Evolutionary conservation across 35 echinoderm and acorn worm genomes (phyloP).

Genomic region (Apostichopus californicus): DNA sequence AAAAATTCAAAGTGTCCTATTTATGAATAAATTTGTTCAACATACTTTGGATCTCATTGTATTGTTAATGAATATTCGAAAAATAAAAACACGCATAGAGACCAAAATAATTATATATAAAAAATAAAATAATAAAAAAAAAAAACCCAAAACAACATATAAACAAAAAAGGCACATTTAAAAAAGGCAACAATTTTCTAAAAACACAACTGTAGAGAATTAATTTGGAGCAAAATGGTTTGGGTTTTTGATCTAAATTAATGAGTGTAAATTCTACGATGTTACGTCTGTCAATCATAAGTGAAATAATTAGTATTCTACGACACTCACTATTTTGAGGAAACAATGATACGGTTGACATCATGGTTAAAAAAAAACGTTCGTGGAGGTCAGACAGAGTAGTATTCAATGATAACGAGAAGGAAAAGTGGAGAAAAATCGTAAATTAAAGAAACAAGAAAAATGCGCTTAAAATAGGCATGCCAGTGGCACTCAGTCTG

Average conservation of each 20-base stretch:
- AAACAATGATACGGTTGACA: background rate
- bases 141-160: background rate
- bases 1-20: too few species aligned
- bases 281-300: background rate
- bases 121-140: background rate
- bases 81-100: too few species aligned
- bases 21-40: too few species aligned
- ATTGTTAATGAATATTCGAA: background rate
- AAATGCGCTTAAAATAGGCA: slow-evolving; percentile 34
- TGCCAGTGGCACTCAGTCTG: slow-evolving; percentile 28
- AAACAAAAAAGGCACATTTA: background rate
- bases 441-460: slow-evolving; percentile 28
- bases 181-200: background rate
- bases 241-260: background rate
- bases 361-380: background rate
- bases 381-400: slow-evolving; percentile 15
- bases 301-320: background rate
- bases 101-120: too few species aligned
- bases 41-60: background rate
- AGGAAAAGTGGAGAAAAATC: slow-evolving; percentile 2
- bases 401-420: slow-evolving; percentile 21
- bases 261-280: background rate
- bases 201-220: background rate
- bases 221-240: background rate
- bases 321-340: background rate